Evolutionary conservation across 2,113 vertebrate species (phyloP).

Genomic region (Casuarius casuarius): DNA sequence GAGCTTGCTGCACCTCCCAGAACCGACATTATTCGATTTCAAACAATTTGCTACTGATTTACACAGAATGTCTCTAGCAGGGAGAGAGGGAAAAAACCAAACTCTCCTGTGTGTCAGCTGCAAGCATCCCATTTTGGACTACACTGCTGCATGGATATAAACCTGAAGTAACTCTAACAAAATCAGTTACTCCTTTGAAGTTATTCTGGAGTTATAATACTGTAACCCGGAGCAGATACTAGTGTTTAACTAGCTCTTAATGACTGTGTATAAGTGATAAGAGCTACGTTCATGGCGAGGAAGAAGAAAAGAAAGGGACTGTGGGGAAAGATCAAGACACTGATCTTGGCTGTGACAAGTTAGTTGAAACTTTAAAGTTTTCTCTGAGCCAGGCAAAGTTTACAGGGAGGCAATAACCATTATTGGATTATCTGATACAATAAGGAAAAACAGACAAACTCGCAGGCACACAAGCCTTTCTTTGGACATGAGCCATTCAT

Average conservation of each 20-base stretch:
- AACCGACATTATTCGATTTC: accelerated
- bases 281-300: not conserved
- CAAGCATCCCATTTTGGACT: not conserved
- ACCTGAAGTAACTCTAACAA: not conserved
- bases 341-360: not conserved
- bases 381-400: not conserved
- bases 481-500: not conserved
- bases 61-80: not conserved
- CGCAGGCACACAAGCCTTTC: not conserved
- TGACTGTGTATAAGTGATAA: not conserved
- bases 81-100: not conserved
- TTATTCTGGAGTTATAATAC: accelerated
- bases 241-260: not conserved
- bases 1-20: not conserved
- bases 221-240: not conserved
- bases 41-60: not conserved
- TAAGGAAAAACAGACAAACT: not conserved
- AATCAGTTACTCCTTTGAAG: not conserved
- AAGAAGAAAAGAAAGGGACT: not conserved
- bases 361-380: not conserved
- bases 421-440: not conserved
- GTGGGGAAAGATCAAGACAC: not conserved
- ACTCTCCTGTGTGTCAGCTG: not conserved
- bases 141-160: not conserved
- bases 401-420: not conserved